Evolutionary conservation across 2,888 invertebrate species (phyloP), one percentile per base, ranked within the genome.

Genomic region (Drosophila kokeensis): DNA sequence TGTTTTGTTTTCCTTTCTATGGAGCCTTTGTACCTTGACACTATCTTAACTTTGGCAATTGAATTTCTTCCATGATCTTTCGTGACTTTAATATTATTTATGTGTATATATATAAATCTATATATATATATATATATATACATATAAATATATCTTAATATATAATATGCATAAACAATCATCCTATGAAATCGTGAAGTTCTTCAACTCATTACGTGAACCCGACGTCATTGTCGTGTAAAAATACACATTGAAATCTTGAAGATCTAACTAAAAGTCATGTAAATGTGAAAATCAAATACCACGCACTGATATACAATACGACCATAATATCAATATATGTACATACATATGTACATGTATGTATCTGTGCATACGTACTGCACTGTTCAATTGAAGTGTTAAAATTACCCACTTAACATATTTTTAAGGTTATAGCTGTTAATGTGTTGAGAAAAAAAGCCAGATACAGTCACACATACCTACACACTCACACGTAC

Each of bases 351-450:
- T 15, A 18, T 29, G 32, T 38, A 61, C 49, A 38, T 34, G 27
- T 18, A 53, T 18, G 60, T 18, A 58, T 45, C 30, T 59, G 36
- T 69, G 32, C 49, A 50, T 77, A 66, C 72, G 71, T 71, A 77
- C 65, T 75, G 74, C 82, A 87, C 74, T 81, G 70, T 84, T 86
- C 87, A 84, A 86, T 89, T 87, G 88, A 89, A 89, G 89, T 85
- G 85, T 89, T 85, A 85, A 89, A 89, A 85, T 85, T 87, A 77
- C 69, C 89, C 87, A 85, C 85, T 85, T 85, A 89, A 85, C 89
- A 87, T 84, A 87, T 71, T 80, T 82, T 89, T 85, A 87, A 89
- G 89, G 87, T 77, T 85, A 73, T 78, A 81, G 69, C 75, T 81
- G 80, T 87, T 65, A 81, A 82, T 81, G 87, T 76, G 82, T 57